Evolutionary conservation across 2,797 vertebrate species (phyloP).

Genomic region (Pseudopleuronectes americanus): DNA sequence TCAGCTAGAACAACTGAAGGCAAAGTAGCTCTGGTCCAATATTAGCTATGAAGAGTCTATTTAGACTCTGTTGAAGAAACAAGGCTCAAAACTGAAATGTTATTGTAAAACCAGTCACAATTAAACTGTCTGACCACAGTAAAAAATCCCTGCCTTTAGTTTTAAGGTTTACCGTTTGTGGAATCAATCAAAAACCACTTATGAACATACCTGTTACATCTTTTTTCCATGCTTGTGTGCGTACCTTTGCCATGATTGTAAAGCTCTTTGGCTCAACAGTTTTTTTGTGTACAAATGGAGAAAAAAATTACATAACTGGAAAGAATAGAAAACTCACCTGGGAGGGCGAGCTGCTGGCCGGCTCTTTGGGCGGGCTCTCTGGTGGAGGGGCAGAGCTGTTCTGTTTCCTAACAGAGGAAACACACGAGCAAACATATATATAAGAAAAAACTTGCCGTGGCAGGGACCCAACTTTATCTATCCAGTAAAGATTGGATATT

Average conservation of each 20-base stretch:
- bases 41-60: slow-evolving; percentile 3
- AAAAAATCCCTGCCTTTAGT: too few relatives aligned
- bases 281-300: neutral
- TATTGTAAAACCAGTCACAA: neutral
- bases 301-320: neutral
- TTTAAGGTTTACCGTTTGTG: too few relatives aligned
- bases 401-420: slow-evolving; percentile 85
- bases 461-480: neutral
- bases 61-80: neutral
- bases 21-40: slow-evolving; percentile 18
- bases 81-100: slow-evolving; percentile 5
- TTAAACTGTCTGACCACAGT: too few relatives aligned
- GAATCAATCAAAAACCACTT: too few relatives aligned
- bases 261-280: too few relatives aligned
- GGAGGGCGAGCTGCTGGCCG: slow-evolving; percentile 85
- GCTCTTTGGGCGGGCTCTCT: slow-evolving; percentile 92
- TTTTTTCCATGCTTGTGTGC: too few relatives aligned
- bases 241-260: too few relatives aligned
- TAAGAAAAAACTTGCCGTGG: neutral
- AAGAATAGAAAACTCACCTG: slow-evolving; percentile 74
- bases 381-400: slow-evolving; percentile 72
- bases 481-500: neutral
- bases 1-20: neutral
- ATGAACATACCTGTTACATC: too few relatives aligned
- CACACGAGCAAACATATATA: slow-evolving; percentile 2